These are phyloP conservation scores for Lasaia peninsularis DNA, from an alignment of 1,140 invertebrate species.

Conservation along the genomic window DNA sequence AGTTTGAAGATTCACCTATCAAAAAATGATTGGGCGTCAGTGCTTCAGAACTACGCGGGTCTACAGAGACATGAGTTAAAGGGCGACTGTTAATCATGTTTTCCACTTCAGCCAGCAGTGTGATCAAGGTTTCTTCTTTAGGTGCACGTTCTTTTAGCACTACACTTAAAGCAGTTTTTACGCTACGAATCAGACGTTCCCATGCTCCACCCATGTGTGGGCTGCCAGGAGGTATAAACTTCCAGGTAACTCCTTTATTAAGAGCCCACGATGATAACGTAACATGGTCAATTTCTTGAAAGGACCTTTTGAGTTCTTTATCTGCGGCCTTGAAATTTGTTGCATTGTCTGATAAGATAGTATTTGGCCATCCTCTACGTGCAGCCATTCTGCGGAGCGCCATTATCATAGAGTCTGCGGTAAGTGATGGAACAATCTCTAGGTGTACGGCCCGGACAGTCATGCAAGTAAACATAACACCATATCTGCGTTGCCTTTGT, in stretches of 20 bases:
- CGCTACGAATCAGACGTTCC: constrained; percentile 31
- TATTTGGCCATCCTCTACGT: constrained; percentile 26
- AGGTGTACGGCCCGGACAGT: constrained; percentile 14
- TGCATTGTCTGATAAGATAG: constrained; percentile 43
- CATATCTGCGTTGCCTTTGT: constrained; percentile 43
- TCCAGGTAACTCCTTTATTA: constrained; percentile 18
- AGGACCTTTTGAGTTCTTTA: too few relatives aligned
- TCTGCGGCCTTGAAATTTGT: constrained; percentile 23
- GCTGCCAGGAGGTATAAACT: constrained; percentile 33
- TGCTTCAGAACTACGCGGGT: constrained; percentile 25
- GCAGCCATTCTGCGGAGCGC: constrained; percentile 34
- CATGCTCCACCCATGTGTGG: constrained; percentile 37
- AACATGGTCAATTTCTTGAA: too few relatives aligned
- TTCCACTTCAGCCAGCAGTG: constrained; percentile 26
- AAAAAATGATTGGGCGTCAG: constrained; percentile 49
- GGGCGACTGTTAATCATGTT: constrained; percentile 26
- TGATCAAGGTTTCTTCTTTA: constrained; percentile 26
- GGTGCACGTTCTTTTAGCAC: constrained; percentile 23
- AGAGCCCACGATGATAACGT: too few relatives aligned
- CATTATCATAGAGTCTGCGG: constrained; percentile 3
- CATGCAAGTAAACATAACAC: constrained; percentile 56
- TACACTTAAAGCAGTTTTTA: constrained; percentile 28
- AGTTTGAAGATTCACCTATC: constrained; percentile 18
- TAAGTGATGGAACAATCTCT: constrained; percentile 1
- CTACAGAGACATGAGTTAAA: constrained; percentile 17